phyloP scores from a whole-genome alignment of 2,797 vertebrate species.

The Loriculus beryllinus region DNA sequence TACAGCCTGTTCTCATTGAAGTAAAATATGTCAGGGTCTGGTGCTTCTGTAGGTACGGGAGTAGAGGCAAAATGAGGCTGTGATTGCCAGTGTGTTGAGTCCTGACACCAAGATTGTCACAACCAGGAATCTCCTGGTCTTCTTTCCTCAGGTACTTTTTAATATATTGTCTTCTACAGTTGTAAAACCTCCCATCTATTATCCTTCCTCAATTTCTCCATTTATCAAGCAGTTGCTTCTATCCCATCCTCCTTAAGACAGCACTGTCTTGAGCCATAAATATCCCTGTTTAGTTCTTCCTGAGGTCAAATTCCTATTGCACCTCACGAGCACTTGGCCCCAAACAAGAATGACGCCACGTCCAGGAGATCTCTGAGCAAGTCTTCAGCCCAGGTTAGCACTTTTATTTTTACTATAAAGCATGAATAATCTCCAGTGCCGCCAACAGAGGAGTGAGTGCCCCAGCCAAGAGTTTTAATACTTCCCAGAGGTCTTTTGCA shows the following conservation, averaged over 20 bases:
- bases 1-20: not conserved
- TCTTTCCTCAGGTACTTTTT: not conserved
- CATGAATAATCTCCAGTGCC: not conserved
- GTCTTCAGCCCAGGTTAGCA: not conserved
- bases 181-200: not conserved
- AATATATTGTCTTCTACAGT: not conserved
- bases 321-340: not conserved
- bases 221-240: not conserved
- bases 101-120: not conserved
- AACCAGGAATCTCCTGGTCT: not conserved
- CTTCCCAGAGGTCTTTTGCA: constrained; percentile 16
- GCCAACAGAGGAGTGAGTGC: not conserved
- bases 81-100: not conserved
- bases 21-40: not conserved
- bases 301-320: not conserved
- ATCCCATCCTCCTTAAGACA: not conserved
- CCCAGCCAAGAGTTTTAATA: constrained; percentile 1
- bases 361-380: not conserved
- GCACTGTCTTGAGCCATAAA: not conserved
- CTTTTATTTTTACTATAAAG: not conserved
- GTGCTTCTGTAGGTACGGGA: not conserved
- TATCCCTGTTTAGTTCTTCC: not conserved
- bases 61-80: not conserved
- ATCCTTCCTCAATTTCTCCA: not conserved
- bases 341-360: not conserved